Base-by-base conservation (phyloP, 2,113 vertebrate species). In the Abramis brama region DNA sequence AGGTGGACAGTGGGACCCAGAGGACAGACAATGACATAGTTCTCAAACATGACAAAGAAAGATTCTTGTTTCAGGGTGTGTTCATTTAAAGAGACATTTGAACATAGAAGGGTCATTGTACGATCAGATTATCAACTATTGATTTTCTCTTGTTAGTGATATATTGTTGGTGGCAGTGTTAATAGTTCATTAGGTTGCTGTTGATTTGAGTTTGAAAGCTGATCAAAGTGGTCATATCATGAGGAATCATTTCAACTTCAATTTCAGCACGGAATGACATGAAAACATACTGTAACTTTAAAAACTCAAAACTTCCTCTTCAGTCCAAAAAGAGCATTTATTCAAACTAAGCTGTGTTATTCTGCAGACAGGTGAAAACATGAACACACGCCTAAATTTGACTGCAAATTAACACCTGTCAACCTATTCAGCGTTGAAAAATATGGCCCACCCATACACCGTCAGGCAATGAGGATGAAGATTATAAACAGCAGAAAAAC, bases 91-190 rank as follows among this genome's bases (percentile, higher is more conserved):
- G 17, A 71, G 33, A 39, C 4, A 36, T 68, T 36, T 68, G 30
- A 70, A 36, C 7, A 5, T 6, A 43, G 68, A 43, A 23, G 19
- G 11, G 17, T 39, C 68, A 11, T 39, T 23, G 71, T 21, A 7
- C 0, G 17, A 30, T 80, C 59, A 27, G 79, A 80, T 64, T 10
- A 39, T 21, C 5, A 25, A 11, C n/a, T 45, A 47, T 80, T 80
- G 59, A 80, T 64, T 66, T 19, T 80, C 23, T 80, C 15, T 15
- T 64, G 59, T 64, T 66, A 21, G 59, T 64, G 79, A 19, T 64
- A 2, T 60, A 80, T 64, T 79, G 12, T 43, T 47, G 27, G 36
- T 64, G 59, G 27, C 36, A 45, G 1, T 80, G 78, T 5, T 45
- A 74, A 73, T n/a, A 73, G 36, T 27, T 64, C 78, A 19, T 64